A percentile compares a stretch with the other conserved stretches of the same genome.
These are phyloP conservation scores for Leuctra nigra DNA, from an alignment of 2,888 invertebrate species.

Conservation along the genomic window DNA sequence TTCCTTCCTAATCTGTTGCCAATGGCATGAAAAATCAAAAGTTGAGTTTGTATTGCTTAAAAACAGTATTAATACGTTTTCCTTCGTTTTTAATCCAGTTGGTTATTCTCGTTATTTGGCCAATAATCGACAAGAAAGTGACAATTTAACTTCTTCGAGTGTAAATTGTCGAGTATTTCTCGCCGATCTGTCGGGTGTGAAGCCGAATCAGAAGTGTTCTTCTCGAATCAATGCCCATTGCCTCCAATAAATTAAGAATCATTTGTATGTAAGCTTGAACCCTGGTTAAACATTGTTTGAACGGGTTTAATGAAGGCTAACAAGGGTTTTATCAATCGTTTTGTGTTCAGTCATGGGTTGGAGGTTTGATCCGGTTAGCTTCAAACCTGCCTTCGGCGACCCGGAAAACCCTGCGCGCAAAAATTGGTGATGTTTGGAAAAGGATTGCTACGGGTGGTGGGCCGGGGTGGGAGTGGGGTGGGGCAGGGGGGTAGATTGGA, in stretches of 20 bases:
- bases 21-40: too few species aligned
- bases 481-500: constrained; percentile 20
- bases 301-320: constrained; percentile 27
- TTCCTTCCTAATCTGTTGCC: too few species aligned
- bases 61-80: too few species aligned
- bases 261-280: constrained; percentile 24
- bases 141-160: too few species aligned
- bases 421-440: constrained; percentile 13
- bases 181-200: constrained; percentile 73
- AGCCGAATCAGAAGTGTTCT: constrained; percentile 65
- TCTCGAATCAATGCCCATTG: constrained; percentile 12
- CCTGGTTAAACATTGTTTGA: constrained; percentile 26
- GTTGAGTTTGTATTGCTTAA: too few species aligned
- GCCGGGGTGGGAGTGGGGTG: not conserved
- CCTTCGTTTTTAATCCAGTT: too few species aligned
- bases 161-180: too few species aligned
- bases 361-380: constrained; percentile 7
- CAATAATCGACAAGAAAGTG: too few species aligned
- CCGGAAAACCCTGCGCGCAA: constrained; percentile 16
- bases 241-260: constrained; percentile 12
- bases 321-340: constrained; percentile 26
- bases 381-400: constrained; percentile 24
- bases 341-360: constrained; percentile 14
- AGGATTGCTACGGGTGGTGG: not conserved
- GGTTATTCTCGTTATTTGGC: too few species aligned